These are phyloP conservation scores for Dendrocincla tyrannina DNA, from an alignment of 2,797 vertebrate genomes.

Conservation along the genomic window DNA sequence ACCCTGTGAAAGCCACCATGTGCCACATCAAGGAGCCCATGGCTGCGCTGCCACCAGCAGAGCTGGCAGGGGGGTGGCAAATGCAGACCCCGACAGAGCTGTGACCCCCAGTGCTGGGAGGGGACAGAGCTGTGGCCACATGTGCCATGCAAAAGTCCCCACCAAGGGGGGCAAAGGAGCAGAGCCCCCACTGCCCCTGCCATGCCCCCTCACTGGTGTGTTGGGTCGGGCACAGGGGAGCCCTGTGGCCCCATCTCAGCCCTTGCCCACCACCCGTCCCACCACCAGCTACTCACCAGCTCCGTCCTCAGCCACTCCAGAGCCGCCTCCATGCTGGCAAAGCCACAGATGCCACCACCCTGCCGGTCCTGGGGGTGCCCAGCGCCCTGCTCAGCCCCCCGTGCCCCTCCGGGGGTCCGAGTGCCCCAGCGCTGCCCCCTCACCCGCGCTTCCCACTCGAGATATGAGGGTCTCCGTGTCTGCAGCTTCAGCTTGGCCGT, in stretches of 20 bases:
- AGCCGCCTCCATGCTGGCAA: constrained; percentile 84
- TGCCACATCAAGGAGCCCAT: not conserved
- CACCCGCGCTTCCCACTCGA: constrained; percentile 90
- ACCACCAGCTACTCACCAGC: constrained; percentile 82
- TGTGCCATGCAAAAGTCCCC: fast-evolving
- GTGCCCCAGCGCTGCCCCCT: constrained; percentile 82
- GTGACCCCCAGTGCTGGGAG: fast-evolving
- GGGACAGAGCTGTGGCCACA: fast-evolving
- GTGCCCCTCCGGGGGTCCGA: not conserved
- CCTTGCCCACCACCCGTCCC: not conserved
- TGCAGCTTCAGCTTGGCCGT: constrained; percentile 90
- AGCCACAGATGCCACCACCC: constrained; percentile 82
- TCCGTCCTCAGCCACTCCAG: constrained; percentile 89
- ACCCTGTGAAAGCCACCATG: not conserved
- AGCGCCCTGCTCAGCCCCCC: constrained; percentile 47
- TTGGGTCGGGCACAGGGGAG: fast-evolving
- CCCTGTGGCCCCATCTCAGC: fast-evolving
- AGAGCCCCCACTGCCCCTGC: fast-evolving
- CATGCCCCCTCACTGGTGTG: fast-evolving
- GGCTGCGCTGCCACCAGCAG: not conserved
- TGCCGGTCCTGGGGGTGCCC: not conserved
- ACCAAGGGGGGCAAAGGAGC: fast-evolving
- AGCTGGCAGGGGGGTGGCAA: not conserved
- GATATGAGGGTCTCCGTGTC: constrained; percentile 90
- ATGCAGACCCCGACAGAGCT: fast-evolving